Evolutionary conservation across 2,113 vertebrate genomes (phyloP).

Genomic region (Terrapene triunguis): DNA sequence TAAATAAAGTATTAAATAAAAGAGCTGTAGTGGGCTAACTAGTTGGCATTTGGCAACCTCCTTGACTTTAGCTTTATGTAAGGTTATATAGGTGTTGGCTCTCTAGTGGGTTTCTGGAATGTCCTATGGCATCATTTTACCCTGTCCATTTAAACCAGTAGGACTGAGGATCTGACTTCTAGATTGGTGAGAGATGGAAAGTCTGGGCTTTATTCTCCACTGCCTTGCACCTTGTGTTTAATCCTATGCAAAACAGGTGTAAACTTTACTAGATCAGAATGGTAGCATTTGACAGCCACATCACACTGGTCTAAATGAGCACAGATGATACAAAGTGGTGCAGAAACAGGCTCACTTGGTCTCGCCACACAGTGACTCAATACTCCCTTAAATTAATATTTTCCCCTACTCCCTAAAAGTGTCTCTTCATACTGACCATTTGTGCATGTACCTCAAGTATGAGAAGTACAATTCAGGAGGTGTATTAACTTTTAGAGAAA

Average conservation of each 20-base stretch:
- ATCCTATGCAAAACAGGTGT: not conserved
- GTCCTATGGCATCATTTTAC: not conserved
- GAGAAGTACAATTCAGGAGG: no score
- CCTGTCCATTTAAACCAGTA: not conserved
- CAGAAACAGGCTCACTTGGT: not conserved
- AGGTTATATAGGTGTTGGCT: not conserved
- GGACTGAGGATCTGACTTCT: not conserved
- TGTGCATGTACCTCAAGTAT: no score
- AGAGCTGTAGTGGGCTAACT: no score
- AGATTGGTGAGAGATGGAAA: not conserved
- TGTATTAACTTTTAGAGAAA: no score
- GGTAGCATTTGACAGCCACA: not conserved
- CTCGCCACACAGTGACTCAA: not conserved
- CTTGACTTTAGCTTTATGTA: not conserved
- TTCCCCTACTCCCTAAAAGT: not conserved
- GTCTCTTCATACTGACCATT: no score
- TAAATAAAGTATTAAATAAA: no score
- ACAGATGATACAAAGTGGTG: not conserved
- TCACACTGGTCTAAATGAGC: not conserved
- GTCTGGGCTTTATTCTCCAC: not conserved
- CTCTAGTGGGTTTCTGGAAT: not conserved
- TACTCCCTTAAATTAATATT: not conserved
- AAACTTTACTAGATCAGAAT: not conserved
- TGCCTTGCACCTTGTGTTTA: not conserved
- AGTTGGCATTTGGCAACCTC: not conserved